Evolutionary conservation across 2,113 vertebrate species (phyloP).

Genomic region (Marmota flaviventris): DNA sequence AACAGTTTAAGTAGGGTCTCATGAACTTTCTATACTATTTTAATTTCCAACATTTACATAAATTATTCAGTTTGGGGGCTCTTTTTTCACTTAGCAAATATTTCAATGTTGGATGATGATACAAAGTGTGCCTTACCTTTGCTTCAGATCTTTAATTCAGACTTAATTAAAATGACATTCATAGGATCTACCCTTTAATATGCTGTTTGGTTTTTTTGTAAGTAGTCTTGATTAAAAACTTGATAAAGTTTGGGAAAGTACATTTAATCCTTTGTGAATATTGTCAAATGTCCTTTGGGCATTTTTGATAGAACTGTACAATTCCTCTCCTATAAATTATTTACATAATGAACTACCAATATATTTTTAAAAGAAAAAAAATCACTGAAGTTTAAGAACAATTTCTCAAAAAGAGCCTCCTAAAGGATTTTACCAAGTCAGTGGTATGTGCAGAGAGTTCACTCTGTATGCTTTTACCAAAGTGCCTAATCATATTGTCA

Average conservation of each 20-base stretch:
- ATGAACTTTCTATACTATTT: not conserved
- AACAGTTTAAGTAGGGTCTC: not conserved
- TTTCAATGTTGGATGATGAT: not conserved
- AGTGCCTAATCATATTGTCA: not conserved
- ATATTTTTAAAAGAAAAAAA: not conserved
- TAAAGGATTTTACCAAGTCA: constrained; percentile 2
- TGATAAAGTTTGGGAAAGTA: not conserved
- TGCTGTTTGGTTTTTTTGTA: not conserved
- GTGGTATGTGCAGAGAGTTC: not conserved
- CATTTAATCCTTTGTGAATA: constrained; percentile 11
- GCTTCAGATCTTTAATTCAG: not conserved
- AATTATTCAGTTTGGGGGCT: not conserved
- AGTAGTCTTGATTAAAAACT: not conserved
- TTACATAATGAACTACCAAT: not conserved
- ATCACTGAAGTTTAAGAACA: constrained; percentile 16
- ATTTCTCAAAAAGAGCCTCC: not conserved
- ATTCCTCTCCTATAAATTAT: not conserved
- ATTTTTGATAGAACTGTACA: not conserved
- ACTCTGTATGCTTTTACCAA: constrained; percentile 51
- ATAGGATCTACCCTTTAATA: not conserved
- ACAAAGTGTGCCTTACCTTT: not conserved
- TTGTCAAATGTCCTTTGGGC: not conserved
- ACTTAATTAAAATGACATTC: too few relatives aligned
- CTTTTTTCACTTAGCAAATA: constrained; percentile 7
- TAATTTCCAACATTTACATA: not conserved